A percentile compares a stretch with the other conserved stretches of the same genome.
Conservation (phyloP, 2,888 invertebrate species). For the Molanna angustata region DNA sequence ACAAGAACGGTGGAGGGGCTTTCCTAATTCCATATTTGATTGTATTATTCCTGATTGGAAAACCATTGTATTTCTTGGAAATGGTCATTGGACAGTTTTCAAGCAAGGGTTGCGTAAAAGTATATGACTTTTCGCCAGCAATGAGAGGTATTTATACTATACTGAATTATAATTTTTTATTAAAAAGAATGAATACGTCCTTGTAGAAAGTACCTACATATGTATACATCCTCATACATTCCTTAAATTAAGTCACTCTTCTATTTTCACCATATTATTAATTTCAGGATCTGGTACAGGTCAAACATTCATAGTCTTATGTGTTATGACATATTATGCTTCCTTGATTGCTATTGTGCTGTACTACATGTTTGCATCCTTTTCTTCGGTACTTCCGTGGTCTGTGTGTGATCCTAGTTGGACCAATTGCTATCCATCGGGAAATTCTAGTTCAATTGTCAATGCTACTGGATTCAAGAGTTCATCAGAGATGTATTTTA, state of each 20-base stretch:
- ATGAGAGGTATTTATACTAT: constrained; percentile 73
- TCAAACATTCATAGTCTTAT: constrained; percentile 52
- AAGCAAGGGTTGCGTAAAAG: constrained; percentile 64
- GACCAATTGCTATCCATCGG: constrained; percentile 47
- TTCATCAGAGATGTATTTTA: constrained; percentile 53
- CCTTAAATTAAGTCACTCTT: too few species aligned
- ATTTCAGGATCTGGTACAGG: constrained; percentile 56
- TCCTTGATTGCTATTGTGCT: constrained; percentile 64
- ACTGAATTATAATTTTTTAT: too few species aligned
- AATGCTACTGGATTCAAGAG: constrained; percentile 32
- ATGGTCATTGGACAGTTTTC: constrained; percentile 71
- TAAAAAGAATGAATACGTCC: too few species aligned
- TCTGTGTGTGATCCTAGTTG: constrained; percentile 55
- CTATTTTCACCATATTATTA: too few species aligned
- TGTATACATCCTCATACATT: too few species aligned
- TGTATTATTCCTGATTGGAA: constrained; percentile 60
- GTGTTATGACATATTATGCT: constrained; percentile 65
- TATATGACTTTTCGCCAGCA: constrained; percentile 64
- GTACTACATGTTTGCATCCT: constrained; percentile 62
- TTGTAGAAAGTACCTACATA: too few species aligned
- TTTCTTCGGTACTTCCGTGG: constrained; percentile 62
- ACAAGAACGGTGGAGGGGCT: constrained; percentile 66
- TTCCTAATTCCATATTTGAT: constrained; percentile 66
- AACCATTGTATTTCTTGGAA: constrained; percentile 71
- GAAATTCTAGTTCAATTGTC: constrained; percentile 32